These are phyloP conservation scores for Eupristina koningsbergeri DNA, from an alignment of 1,140 invertebrate genomes.

Conservation along the genomic window DNA sequence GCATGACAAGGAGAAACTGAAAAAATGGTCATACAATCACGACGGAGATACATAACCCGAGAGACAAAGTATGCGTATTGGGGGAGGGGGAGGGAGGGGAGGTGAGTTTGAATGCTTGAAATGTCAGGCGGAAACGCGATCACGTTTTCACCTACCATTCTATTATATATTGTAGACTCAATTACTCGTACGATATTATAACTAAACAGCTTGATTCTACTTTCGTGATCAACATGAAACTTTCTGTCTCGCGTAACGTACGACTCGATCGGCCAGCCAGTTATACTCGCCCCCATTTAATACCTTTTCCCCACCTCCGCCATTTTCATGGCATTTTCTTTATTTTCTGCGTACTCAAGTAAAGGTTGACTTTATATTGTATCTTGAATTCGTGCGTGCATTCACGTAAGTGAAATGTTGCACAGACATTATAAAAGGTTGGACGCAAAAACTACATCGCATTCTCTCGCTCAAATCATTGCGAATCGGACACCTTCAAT, in stretches of 20 bases:
- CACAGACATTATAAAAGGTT: neutral
- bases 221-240: constrained; percentile 3
- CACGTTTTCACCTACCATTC: neutral
- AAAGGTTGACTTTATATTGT: neutral
- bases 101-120: too few species aligned
- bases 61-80: neutral
- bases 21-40: neutral
- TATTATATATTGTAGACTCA: neutral
- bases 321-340: neutral
- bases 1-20: neutral
- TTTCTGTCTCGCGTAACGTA: neutral
- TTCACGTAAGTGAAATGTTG: neutral
- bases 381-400: neutral
- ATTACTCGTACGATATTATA: neutral
- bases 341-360: neutral
- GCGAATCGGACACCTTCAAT: too few species aligned
- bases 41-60: neutral
- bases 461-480: neutral
- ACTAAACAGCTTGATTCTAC: neutral
- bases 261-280: neutral
- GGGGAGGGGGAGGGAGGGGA: too few species aligned
- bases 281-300: neutral
- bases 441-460: neutral
- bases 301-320: neutral
- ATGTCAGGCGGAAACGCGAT: neutral